A percentile compares a stretch with the other conserved stretches of the same genome.
phyloP scores from a whole-genome alignment of 2,797 vertebrate genomes.

The Macropodus opercularis region DNA sequence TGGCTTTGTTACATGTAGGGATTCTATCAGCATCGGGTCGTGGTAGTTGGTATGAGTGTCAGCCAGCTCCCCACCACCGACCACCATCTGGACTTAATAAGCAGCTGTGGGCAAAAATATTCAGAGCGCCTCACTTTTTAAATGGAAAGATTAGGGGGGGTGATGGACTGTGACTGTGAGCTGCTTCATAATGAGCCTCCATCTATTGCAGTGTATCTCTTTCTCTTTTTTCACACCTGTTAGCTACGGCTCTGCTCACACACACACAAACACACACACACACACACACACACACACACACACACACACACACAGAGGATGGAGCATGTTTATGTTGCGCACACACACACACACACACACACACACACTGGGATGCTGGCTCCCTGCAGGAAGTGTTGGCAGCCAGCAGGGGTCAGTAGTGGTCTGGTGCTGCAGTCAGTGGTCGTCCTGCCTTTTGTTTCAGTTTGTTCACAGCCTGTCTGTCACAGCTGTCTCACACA shows the following conservation, averaged over 20 bases:
- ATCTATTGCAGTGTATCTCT: constrained; percentile 57
- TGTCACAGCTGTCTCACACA: constrained; percentile 44
- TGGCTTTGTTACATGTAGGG: constrained; percentile 33
- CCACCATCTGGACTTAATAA: constrained; percentile 75
- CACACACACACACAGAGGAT: constrained; percentile 24
- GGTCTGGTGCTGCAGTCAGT: constrained; percentile 50
- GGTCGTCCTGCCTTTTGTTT: constrained; percentile 26
- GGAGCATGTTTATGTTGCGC: constrained; percentile 1
- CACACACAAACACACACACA: not conserved
- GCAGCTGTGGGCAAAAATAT: constrained; percentile 74
- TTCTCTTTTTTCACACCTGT: constrained; percentile 35
- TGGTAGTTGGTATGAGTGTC: constrained; percentile 62
- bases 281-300: not conserved
- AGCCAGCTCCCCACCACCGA: constrained; percentile 50
- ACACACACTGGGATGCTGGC: not conserved
- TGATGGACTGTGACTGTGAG: constrained; percentile 79
- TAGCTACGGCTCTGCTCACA: constrained; percentile 3
- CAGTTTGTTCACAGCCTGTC: constrained; percentile 54
- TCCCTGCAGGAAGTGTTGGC: constrained; percentile 30
- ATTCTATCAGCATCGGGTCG: constrained; percentile 31
- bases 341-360: not conserved
- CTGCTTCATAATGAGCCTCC: constrained; percentile 72
- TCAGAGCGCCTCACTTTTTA: constrained; percentile 69
- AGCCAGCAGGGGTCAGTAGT: constrained; percentile 83
- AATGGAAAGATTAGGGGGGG: constrained; percentile 78